A percentile compares a stretch with the other conserved stretches of the same genome.
Evolutionary conservation across 23 tunicate species (phyloP).

Genomic region (Clavelina lepadiformis): DNA sequence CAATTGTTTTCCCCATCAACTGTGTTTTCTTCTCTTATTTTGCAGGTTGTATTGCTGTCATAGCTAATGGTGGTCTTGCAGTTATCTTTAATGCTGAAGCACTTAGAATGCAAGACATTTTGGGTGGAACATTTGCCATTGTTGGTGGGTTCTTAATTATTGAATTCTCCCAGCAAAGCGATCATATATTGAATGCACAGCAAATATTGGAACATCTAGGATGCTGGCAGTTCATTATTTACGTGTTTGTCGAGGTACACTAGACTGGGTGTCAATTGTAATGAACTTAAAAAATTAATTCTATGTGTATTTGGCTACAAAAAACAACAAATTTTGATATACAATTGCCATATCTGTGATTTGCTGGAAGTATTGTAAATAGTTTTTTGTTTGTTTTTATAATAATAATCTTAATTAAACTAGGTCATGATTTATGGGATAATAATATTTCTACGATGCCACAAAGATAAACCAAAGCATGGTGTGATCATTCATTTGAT

Average conservation of each 20-base stretch:
- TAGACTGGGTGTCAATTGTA: no score
- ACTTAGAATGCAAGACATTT: constrained; percentile 47
- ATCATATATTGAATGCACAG: constrained; percentile 35
- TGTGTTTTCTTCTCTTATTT: not conserved
- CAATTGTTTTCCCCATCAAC: not conserved
- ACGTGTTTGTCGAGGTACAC: constrained; percentile 59
- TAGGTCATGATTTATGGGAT: constrained; percentile 26
- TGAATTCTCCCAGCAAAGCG: constrained; percentile 31
- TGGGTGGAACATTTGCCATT: constrained; percentile 67
- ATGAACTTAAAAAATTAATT: no score
- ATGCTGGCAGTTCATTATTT: constrained; percentile 62
- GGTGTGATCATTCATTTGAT: constrained; percentile 42
- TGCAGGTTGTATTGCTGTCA: constrained; percentile 59
- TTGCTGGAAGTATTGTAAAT: no score
- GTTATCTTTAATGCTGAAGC: constrained; percentile 42
- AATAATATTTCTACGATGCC: constrained; percentile 24
- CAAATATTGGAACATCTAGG: constrained; percentile 35
- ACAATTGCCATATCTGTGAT: no score
- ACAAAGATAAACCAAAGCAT: constrained; percentile 12
- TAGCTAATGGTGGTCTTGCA: constrained; percentile 69
- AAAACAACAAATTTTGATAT: no score
- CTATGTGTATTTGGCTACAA: no score
- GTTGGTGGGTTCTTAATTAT: constrained; percentile 59
- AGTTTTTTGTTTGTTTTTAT: no score
- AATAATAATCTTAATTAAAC: not conserved